These are phyloP conservation scores for Amazona ochrocephala DNA, from an alignment of 2,797 vertebrate genomes.

Conservation along the genomic window DNA sequence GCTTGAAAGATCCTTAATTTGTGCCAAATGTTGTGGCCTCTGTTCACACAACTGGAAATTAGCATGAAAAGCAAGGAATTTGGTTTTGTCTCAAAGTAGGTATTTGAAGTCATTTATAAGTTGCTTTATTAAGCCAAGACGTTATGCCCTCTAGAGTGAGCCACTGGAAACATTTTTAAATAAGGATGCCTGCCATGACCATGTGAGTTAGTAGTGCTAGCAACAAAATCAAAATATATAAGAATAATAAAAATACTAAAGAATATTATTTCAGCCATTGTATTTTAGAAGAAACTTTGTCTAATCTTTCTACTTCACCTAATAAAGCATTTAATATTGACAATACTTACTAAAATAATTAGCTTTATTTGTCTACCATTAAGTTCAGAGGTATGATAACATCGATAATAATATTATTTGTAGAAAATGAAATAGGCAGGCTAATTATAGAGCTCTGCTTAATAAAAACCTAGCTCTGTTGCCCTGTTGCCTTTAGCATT, in stretches of 20 bases:
- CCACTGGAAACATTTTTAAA: background rate
- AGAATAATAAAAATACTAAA: background rate
- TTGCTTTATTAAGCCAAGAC: background rate
- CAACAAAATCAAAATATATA: background rate
- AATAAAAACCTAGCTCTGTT: slow-evolving; percentile 17
- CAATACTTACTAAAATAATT: slow-evolving; percentile 35
- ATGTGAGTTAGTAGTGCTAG: background rate
- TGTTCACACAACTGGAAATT: background rate
- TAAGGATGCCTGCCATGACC: background rate
- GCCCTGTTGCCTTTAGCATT: slow-evolving; percentile 54
- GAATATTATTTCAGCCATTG: background rate
- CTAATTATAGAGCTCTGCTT: slow-evolving; percentile 48
- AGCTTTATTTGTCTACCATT: slow-evolving; percentile 44
- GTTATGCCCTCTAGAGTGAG: background rate
- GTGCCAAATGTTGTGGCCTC: accelerated
- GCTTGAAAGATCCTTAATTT: background rate
- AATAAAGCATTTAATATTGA: background rate
- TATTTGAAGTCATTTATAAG: background rate
- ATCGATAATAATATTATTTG: slow-evolving; percentile 38
- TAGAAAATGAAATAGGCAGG: slow-evolving; percentile 30
- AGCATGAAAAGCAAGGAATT: background rate
- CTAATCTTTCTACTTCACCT: background rate
- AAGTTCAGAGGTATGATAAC: slow-evolving; percentile 18
- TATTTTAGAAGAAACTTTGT: background rate
- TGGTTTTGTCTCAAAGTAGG: accelerated